phyloP scores from a whole-genome alignment of 2,888 invertebrate species.

The Odontocerum albicorne region DNA sequence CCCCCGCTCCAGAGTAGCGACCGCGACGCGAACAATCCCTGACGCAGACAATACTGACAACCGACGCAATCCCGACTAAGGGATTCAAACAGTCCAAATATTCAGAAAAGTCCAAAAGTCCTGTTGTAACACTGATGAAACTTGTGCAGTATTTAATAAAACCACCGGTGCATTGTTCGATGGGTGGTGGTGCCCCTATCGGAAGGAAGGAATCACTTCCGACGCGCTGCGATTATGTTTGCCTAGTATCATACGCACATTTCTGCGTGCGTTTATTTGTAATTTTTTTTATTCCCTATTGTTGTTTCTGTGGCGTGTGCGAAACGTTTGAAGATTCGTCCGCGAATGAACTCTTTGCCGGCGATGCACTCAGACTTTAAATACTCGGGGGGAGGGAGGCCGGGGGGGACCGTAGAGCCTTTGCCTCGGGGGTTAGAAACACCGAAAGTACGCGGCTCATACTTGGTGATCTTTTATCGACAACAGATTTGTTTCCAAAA shows the following conservation, averaged over 20 bases:
- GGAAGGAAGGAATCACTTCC: conserved; percentile 7
- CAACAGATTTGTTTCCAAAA: no score
- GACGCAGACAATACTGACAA: no score
- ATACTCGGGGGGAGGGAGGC: conserved; percentile 31
- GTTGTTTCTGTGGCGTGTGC: conserved; percentile 19
- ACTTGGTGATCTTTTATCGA: not conserved
- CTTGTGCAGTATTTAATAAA: no score
- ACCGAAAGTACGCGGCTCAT: conserved; percentile 17
- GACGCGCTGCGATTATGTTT: not conserved
- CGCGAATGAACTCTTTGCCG: conserved; percentile 36
- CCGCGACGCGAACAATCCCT: conserved; percentile 15
- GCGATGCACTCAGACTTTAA: conserved; percentile 35
- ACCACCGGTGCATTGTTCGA: no score
- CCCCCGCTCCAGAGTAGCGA: conserved; percentile 2
- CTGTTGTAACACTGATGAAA: no score
- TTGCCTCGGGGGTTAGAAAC: conserved; percentile 31
- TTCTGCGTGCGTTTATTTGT: conserved; percentile 17
- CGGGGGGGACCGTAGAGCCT: conserved; percentile 28
- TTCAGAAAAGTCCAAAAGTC: no score
- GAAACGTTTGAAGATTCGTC: conserved; percentile 33
- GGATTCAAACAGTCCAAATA: no score
- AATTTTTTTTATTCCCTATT: not conserved
- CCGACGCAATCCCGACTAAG: no score
- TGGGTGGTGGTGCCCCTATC: not conserved
- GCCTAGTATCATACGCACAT: conserved; percentile 10